Conservation (phyloP, 2,797 vertebrate genomes). For the Sciurus vulgaris region DNA sequence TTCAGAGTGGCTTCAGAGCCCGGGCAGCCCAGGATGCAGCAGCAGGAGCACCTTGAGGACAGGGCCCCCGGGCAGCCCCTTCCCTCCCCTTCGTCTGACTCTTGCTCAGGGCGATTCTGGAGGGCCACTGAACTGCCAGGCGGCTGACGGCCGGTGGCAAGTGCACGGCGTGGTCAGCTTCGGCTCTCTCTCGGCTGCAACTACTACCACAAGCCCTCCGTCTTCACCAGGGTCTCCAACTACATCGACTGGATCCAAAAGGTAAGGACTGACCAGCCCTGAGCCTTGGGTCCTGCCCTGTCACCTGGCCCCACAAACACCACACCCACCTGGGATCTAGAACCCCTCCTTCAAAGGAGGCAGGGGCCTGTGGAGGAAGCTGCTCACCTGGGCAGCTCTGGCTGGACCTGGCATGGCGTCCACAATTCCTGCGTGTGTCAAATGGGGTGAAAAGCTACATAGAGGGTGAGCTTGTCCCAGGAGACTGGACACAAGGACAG, state of each 20-base stretch:
- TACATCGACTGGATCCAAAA: conserved; percentile 84
- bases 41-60: neutral
- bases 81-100: too few species aligned
- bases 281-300: fast-evolving
- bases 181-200: conserved; percentile 83
- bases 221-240: conserved; percentile 85
- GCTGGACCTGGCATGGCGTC: fast-evolving
- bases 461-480: neutral
- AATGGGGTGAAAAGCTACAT: neutral
- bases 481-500: neutral
- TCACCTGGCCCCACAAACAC: neutral
- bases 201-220: conserved; percentile 82
- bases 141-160: conserved; percentile 78
- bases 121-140: conserved; percentile 84
- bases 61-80: neutral
- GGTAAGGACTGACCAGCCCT: conserved; percentile 76
- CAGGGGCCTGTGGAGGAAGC: neutral
- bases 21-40: neutral
- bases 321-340: neutral
- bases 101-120: conserved; percentile 84
- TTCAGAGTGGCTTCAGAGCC: neutral
- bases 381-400: neutral
- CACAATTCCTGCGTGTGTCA: neutral
- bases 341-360: neutral
- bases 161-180: conserved; percentile 86